phyloP scores from a whole-genome alignment of 2,888 invertebrate genomes.

The Frankliniella fusca region DNA sequence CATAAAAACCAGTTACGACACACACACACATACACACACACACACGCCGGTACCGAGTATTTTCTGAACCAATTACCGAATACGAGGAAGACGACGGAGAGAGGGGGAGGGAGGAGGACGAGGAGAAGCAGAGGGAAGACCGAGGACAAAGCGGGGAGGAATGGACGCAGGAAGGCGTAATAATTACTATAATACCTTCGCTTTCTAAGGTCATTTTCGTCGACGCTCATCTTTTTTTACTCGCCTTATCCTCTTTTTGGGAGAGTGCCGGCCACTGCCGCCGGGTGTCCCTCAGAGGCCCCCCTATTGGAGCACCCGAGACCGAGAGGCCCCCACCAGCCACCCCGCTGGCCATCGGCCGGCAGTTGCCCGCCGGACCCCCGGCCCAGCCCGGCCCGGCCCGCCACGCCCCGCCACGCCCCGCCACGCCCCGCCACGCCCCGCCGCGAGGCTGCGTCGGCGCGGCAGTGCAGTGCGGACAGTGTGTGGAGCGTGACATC shows the following conservation, averaged over 20 bases:
- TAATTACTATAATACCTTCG: not conserved
- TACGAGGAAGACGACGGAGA: not conserved
- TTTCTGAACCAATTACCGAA: not conserved
- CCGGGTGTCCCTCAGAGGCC: not conserved
- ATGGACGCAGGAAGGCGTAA: not conserved
- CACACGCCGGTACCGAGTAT: not conserved
- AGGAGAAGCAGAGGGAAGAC: not conserved
- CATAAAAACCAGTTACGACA: not conserved
- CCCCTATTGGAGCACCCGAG: not conserved
- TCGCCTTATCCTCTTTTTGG: not conserved
- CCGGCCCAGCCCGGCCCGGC: not conserved
- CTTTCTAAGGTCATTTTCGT: not conserved
- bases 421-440: conserved; percentile 10
- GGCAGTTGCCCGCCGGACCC: too few relatives aligned
- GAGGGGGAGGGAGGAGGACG: not conserved
- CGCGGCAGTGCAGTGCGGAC: not conserved
- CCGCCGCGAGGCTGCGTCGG: not conserved
- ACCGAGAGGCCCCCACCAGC: not conserved
- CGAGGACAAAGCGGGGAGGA: not conserved
- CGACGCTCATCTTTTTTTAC: not conserved
- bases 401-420: too few relatives aligned
- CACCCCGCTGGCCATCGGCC: too few relatives aligned
- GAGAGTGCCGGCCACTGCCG: not conserved
- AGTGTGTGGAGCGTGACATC: conserved; percentile 8
- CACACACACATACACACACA: not conserved